Evolutionary conservation across 2,888 invertebrate genomes (phyloP), one percentile per base, ranked within the genome.

Genomic region (Erynnis tages): DNA sequence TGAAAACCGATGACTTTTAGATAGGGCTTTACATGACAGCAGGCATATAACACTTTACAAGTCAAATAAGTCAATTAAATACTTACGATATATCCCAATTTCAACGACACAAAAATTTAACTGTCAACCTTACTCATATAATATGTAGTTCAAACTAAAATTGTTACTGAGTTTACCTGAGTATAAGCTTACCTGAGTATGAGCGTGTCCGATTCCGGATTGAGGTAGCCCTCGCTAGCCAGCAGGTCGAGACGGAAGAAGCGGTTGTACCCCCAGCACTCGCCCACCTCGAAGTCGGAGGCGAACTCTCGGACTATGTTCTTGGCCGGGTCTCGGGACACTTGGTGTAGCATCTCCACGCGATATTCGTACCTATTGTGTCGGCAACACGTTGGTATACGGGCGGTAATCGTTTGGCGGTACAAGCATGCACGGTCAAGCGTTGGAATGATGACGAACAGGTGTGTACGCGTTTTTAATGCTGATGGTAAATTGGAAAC

Each of bases 231-330:
- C 85, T 97, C 97, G 62, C 94, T 95, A 30, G 96, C 96, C 49
- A 98, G 91, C 55, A 97, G 90, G 84, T 97, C 97, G 46, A 98
- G 91, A 29, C 97, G 90, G 83, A 97, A 97, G 87, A 98, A 98
- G 45, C 97, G 91, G 77, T 98, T 98, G 84, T 97, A 98, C 0
- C 97, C 97, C 97, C 97, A 98, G 73, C 97, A 98, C 90, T 98
- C 97, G 32, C 97, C 97, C 38, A 97, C 96, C 83, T 97, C 97
- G 86, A 98, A 98, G 85, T 97, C 97, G 0, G 97, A 97, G 0
- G 97, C 97, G 82, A 97, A 98, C 89, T 97, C 97, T 27, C 97
- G 91, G 16, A 97, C 96, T 60, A 98, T 97, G 74, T 97, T 97
- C 90, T 95, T 95, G 43, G 93, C 93, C 0, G 93, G 91, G 69